Evolutionary conservation across 2,888 invertebrate species (phyloP).

Genomic region (Netelia inedita): DNA sequence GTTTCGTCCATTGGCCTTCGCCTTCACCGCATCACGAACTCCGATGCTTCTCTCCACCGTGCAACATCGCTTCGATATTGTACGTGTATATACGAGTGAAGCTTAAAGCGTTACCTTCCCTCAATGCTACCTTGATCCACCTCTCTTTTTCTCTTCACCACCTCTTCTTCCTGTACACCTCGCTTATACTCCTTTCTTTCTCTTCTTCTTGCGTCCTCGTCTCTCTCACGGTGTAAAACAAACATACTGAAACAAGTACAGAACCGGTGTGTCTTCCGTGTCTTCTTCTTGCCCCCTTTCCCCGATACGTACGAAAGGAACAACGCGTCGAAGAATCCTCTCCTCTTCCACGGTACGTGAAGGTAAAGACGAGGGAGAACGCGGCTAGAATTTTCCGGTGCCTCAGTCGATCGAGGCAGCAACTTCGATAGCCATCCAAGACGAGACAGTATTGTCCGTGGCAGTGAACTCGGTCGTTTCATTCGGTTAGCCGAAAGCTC

Average conservation of each 20-base stretch:
- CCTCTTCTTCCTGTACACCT: slow-evolving; percentile 31
- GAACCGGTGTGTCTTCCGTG: slow-evolving; percentile 41
- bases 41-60: slow-evolving; percentile 38
- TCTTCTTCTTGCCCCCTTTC: slow-evolving; percentile 64
- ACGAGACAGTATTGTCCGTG: slow-evolving; percentile 7
- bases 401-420: slow-evolving; percentile 57
- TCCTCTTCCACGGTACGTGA: slow-evolving; percentile 24
- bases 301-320: slow-evolving; percentile 66
- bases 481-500: neutral
- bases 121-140: slow-evolving; percentile 61
- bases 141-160: slow-evolving; percentile 56
- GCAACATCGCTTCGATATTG: slow-evolving; percentile 28
- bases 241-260: slow-evolving; percentile 21
- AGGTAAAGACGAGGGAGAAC: slow-evolving; percentile 18
- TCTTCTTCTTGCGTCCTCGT: slow-evolving; percentile 21
- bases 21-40: slow-evolving; percentile 69
- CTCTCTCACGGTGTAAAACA: neutral
- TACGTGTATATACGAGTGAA: neutral
- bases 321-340: slow-evolving; percentile 59
- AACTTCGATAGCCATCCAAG: slow-evolving; percentile 17
- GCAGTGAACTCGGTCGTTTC: neutral
- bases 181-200: slow-evolving; percentile 10
- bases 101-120: slow-evolving; percentile 48
- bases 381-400: slow-evolving; percentile 39
- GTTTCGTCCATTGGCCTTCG: slow-evolving; percentile 78